These are phyloP conservation scores for Archips xylosteana DNA, from an alignment of 2,888 invertebrate species.

Conservation along the genomic window DNA sequence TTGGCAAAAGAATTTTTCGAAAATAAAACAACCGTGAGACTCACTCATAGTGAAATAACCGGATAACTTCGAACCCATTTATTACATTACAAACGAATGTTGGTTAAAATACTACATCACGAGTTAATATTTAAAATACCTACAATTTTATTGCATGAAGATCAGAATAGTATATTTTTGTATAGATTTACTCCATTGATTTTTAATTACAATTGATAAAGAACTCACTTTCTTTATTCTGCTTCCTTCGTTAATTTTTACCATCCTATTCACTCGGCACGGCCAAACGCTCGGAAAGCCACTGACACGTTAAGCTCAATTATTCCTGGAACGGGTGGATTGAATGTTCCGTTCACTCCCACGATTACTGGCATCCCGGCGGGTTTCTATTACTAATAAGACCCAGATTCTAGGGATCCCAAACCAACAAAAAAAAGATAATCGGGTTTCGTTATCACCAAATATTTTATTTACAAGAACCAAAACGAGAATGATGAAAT, in stretches of 20 bases:
- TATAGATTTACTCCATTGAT: too few species aligned
- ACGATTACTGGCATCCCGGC: conserved; percentile 22
- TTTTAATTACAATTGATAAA: too few species aligned
- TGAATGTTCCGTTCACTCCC: conserved; percentile 23
- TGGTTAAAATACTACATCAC: too few species aligned
- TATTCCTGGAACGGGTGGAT: conserved; percentile 32
- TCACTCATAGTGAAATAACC: too few species aligned
- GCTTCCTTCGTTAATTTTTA: not conserved
- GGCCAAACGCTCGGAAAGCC: conserved; percentile 22
- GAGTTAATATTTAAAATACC: too few species aligned
- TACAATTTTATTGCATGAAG: too few species aligned
- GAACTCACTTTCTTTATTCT: not conserved
- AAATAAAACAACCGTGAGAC: too few species aligned
- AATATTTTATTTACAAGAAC: not conserved
- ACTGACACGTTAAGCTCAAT: conserved; percentile 32
- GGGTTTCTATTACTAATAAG: conserved; percentile 22
- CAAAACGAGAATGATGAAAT: too few species aligned
- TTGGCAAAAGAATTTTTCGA: too few species aligned
- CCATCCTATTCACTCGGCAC: conserved; percentile 6
- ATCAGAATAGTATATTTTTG: too few species aligned
- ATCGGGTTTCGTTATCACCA: not conserved
- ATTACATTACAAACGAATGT: too few species aligned
- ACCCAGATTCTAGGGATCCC: conserved; percentile 6
- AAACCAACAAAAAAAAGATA: not conserved
- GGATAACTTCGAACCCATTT: too few species aligned